Evolutionary conservation across 2,888 invertebrate species (phyloP), one percentile per base, ranked within the genome.

Genomic region (Melinopterus prodromus): DNA sequence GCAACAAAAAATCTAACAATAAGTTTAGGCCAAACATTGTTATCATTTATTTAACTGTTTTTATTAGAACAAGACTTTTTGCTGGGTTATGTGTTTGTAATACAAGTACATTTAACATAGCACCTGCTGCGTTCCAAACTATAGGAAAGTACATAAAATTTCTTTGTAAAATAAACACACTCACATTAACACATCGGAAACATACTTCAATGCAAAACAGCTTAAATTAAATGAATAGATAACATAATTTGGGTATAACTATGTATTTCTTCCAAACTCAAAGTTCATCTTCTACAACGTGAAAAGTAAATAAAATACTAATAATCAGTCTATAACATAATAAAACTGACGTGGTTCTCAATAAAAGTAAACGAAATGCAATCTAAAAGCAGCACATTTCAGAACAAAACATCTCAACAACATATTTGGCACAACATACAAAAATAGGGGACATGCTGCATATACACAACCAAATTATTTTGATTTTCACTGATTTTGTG

Each of bases 351-450:
- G 53, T 53, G 53, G 53, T 53, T 53, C 53, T 72, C 35, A 72
- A 36, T 16, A n/a, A 72, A 72, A 72, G n/a, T 71, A 6, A 14
- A 3, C 4, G 53, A 53, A 53, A 53, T 53, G 53, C 53, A 53
- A 53, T 70, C 72, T 76, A 72, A 71, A 79, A 69, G 53, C 53
- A 53, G 5, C 53, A 53, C 53, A 53, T 53, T 12, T 53, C 38
- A 35, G 70, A 36, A 79, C 14, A 69, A 77, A 77, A 76, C 72
- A 74, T 77, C 71, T 77, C 70, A 70, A 79, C 77, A 77, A 79
- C 77, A 76, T 77, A 77, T 79, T 79, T 79, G 79, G 79, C 79
- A 79, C 79, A 79, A 79, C 79, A 69, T 74, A 26, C 69, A 79
- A 79, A 71, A 77, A 79, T 77, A 72, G 72, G 72, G 74, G 53